Base-by-base conservation (phyloP, 2,113 vertebrate species). In the Zapornia atra region DNA sequence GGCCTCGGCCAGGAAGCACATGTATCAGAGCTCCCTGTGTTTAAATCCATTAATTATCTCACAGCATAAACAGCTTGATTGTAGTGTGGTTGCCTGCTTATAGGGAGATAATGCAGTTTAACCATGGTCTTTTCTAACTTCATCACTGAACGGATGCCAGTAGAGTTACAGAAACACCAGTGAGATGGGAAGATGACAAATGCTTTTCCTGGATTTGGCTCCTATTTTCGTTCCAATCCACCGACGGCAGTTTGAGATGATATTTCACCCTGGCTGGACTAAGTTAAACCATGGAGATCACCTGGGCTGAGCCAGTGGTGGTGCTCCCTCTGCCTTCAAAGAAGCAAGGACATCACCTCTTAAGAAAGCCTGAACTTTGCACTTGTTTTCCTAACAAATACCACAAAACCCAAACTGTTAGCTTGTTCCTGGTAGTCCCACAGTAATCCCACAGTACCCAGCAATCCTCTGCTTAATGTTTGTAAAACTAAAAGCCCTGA, bases 51-150 rank as follows among this genome's bases (percentile, higher is more conserved):
- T 92, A 54, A 95, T 96, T 94, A 95, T 50, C 88, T 86, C 72
- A 3, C 63, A 81, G 91, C 14, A 56, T 96, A 97, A 96, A 96
- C 94, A 94, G 72, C 6, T 82, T 40, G 4, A 86, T 90, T 94
- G 85, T 7, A 42, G 60, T 88, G 90, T 0, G 42, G 92, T 90
- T 86, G 84, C 79, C 90, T 92, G 93, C 71, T 94, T 64, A 68
- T 9, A 24, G 72, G 59, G 60, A 97, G 92, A 97, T 95, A 96
- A 96, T 88, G 87, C 92, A 94, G 85, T 93, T 93, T 88, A 93
- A 94, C 93, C 85, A 64, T 75, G 33, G 82, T 16, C 87, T 91
- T 54, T 33, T 77, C 85, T 15, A 70, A 64, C 82, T 38, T 61
- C 84, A 51, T 18, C 1, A 0, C 82, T 6, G 5, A 92, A 51